Evolutionary conservation across 2,888 invertebrate genomes (phyloP).

Genomic region (Plusia festucae): DNA sequence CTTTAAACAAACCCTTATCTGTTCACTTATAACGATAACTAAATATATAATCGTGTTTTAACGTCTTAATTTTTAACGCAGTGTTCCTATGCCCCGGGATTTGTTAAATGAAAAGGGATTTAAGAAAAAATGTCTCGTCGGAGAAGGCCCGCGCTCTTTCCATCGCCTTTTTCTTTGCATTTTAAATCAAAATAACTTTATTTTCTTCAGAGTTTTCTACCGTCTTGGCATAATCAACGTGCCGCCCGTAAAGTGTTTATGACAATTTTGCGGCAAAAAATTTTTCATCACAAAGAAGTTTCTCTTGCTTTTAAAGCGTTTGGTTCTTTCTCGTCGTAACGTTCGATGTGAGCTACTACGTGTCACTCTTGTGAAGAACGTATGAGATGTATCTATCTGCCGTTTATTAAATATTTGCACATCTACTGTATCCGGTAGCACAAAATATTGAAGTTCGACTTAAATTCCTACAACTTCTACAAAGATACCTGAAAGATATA

Average conservation of each 20-base stretch:
- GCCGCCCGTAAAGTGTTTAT: constrained; percentile 80
- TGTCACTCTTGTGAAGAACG: not conserved
- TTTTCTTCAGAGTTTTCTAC: constrained; percentile 81
- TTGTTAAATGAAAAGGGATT: constrained; percentile 80
- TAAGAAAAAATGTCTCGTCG: constrained; percentile 72
- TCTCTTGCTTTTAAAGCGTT: constrained; percentile 73
- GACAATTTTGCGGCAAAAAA: constrained; percentile 80
- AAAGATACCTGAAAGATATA: not conserved
- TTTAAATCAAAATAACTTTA: constrained; percentile 87
- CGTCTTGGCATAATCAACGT: constrained; percentile 84
- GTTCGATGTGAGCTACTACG: not conserved
- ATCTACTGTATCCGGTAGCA: not conserved
- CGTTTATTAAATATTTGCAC: not conserved
- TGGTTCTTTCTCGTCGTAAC: constrained; percentile 51
- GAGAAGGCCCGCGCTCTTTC: constrained; percentile 61
- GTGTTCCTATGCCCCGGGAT: constrained; percentile 72
- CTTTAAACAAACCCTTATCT: constrained; percentile 35
- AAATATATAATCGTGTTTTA: constrained; percentile 59
- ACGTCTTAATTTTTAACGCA: constrained; percentile 65
- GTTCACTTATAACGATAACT: constrained; percentile 21
- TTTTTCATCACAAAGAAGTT: constrained; percentile 75
- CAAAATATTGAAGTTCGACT: not conserved
- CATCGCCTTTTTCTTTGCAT: constrained; percentile 80
- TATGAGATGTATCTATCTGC: constrained; percentile 8
- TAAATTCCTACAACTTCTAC: not conserved